Percentiles rank a stretch among this genome's conserved stretches.
Conservation (phyloP, 2,888 invertebrate genomes). For the Lasioglossum lativentre region DNA sequence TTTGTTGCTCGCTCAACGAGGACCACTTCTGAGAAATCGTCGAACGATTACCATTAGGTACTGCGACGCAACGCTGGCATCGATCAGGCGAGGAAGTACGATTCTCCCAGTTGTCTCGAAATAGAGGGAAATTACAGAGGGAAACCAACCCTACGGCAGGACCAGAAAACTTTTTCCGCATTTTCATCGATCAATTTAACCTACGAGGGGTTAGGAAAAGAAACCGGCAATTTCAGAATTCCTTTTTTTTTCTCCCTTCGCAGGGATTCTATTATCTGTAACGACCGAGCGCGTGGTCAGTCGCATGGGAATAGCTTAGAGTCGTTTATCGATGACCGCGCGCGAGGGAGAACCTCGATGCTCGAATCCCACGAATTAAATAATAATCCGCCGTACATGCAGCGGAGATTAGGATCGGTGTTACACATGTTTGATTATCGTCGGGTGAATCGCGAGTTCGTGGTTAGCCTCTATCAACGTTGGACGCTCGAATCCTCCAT, state of each 20-base stretch:
- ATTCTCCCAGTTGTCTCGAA: slow-evolving; percentile 34
- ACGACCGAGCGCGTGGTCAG: background rate
- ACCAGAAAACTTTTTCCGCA: slow-evolving; percentile 32
- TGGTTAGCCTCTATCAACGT: background rate
- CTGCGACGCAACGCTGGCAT: slow-evolving; percentile 30
- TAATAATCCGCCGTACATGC: background rate
- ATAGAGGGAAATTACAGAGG: slow-evolving; percentile 48
- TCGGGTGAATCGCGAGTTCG: background rate
- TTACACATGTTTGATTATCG: slow-evolving; percentile 8
- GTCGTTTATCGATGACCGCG: background rate
- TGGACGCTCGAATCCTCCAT: slow-evolving; percentile 20
- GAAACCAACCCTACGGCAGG: background rate
- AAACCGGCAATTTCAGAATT: slow-evolving; percentile 35
- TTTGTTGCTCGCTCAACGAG: slow-evolving; percentile 6
- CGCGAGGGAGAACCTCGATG: background rate
- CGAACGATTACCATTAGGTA: slow-evolving; percentile 33
- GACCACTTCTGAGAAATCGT: slow-evolving; percentile 31
- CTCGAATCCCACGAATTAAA: background rate
- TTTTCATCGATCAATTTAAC: slow-evolving; percentile 42
- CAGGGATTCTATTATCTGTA: slow-evolving; percentile 34
- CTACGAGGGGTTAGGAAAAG: slow-evolving; percentile 1
- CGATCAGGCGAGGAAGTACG: slow-evolving; percentile 42
- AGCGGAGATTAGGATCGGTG: background rate
- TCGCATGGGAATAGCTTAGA: background rate
- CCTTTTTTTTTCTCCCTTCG: slow-evolving; percentile 30